Conservation (phyloP, 2,113 vertebrate genomes). For the Caretta caretta region DNA sequence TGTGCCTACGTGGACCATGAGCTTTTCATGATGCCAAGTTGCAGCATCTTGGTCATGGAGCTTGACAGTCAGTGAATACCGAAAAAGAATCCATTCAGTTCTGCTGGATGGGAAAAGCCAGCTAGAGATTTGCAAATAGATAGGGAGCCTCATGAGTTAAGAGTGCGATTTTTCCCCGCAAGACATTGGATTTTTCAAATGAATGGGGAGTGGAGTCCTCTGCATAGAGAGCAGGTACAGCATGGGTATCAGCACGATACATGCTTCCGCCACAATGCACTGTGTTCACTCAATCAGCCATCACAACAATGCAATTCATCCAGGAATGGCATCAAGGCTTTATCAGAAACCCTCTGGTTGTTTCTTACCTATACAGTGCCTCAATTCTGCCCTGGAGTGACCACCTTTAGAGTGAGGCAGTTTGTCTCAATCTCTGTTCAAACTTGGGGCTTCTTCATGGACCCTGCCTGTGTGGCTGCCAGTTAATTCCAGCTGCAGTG, state of each 20-base stretch:
- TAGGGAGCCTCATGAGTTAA: neutral
- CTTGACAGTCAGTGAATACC: too few relatives aligned
- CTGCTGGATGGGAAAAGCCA: neutral
- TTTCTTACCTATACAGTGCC: neutral
- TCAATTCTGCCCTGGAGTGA: neutral
- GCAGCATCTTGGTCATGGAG: neutral
- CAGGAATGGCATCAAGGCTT: neutral
- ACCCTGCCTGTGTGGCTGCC: neutral
- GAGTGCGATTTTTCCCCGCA: neutral
- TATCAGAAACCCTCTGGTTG: neutral
- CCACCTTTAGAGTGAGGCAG: neutral
- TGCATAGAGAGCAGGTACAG: too few relatives aligned
- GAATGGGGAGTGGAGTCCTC: neutral
- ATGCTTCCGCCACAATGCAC: neutral
- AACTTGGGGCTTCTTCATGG: neutral
- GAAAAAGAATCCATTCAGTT: neutral
- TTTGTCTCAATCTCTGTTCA: neutral
- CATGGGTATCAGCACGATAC: neutral
- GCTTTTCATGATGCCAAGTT: neutral
- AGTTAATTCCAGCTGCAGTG: neutral
- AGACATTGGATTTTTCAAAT: neutral
- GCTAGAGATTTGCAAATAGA: too few relatives aligned
- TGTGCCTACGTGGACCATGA: neutral
- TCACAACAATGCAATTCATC: neutral
- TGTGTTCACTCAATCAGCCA: neutral